Base-by-base conservation (phyloP, 1,140 invertebrate species). In the Belonocnema kinseyi region DNA sequence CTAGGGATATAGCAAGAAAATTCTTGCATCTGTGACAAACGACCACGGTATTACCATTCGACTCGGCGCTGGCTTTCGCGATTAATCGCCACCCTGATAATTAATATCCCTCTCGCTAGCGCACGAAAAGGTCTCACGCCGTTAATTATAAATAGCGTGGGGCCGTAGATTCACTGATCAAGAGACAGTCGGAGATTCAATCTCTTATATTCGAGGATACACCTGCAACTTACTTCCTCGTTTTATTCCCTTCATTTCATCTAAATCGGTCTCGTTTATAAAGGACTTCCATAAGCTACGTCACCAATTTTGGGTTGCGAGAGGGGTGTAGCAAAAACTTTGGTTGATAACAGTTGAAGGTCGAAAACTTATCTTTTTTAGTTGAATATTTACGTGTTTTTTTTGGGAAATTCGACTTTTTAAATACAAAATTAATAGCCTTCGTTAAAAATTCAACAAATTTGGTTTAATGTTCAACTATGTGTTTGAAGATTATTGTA, bases 31-130 rank as follows among this genome's bases (percentile, higher is more conserved):
- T 54, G 8, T 78, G 61, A 78, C 66, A 72, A 78, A 78, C 10
- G 77, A 76, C 17, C 33, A 19, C 33, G 73, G 72, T 72, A 61
- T 56, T 72, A 40, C 66, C 61, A 50, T 71, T 26, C 51, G 61
- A n/a, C 11, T 19, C 58, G n/a, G 21, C 12, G 11, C 33, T 26
- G 19, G 21, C 50, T 50, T 75, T 75, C 56, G 75, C 77, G 61
- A 72, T 78, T 71, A 78, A 78, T 78, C 77, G 73, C 74, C 33
- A 56, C 16, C 33, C 61, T 19, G 58, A 75, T 76, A 76, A 78
- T 78, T 75, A 76, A 78, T 78, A 78, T 72, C 66, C 26, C 73
- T 78, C 75, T 78, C 14, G n/a, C 17, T 51, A n/a, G 50, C 17
- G 40, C 50, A 72, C 50, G 50, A 50, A 72, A 46, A 72, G 70